Conservation (phyloP, 2,797 vertebrate species). For the Aldrovandia affinis region DNA sequence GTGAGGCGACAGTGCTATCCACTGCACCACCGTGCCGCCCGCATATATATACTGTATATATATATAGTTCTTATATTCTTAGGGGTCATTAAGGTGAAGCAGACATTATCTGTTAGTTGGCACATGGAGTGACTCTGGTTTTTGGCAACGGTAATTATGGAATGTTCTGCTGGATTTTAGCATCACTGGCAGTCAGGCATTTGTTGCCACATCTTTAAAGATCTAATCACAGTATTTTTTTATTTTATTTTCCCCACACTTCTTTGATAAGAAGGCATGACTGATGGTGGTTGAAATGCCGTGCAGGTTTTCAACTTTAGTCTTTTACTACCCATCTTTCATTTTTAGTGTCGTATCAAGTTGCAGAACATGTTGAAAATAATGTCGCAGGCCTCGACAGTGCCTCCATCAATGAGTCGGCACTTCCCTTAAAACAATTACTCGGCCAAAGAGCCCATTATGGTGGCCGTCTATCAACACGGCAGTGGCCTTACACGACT, state of each 20-base stretch:
- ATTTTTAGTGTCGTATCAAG: constrained; percentile 4
- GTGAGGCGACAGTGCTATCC: no score
- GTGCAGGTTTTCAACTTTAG: not conserved
- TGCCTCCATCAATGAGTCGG: constrained; percentile 60
- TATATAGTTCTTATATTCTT: constrained; percentile 43
- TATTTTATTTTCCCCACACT: constrained; percentile 25
- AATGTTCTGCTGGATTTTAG: constrained; percentile 50
- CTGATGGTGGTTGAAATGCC: not conserved
- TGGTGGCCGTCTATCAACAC: constrained; percentile 64
- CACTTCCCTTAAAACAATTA: constrained; percentile 65
- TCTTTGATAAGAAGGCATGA: not conserved
- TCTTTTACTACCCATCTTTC: no score
- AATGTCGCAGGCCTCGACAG: constrained; percentile 50
- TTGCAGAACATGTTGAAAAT: constrained; percentile 43
- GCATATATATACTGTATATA: no score
- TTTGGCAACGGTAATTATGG: constrained; percentile 63
- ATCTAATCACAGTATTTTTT: not conserved
- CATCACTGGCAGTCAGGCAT: constrained; percentile 41
- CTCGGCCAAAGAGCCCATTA: constrained; percentile 49
- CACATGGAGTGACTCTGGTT: constrained; percentile 62
- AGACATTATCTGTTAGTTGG: constrained; percentile 53
- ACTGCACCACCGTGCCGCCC: no score
- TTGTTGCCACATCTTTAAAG: constrained; percentile 21
- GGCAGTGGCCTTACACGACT: constrained; percentile 58
- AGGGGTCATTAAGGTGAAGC: constrained; percentile 60